Evolutionary conservation across 2,113 vertebrate genomes (phyloP).

Genomic region (Notarius lentiginosus): DNA sequence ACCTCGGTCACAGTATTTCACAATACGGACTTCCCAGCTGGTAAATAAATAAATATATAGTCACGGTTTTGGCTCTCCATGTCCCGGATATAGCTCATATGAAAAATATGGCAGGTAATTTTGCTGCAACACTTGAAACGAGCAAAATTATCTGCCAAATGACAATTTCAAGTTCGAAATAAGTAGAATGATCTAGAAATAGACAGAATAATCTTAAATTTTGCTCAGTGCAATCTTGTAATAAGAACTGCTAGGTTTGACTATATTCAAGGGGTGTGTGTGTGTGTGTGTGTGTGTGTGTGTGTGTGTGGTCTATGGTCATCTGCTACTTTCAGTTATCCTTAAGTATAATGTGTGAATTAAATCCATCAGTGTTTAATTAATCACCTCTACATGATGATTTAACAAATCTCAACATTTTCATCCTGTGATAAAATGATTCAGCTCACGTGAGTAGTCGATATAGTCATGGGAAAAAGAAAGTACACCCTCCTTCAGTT

Average conservation of each 20-base stretch:
- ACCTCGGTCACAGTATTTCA: too few species aligned
- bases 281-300: too few species aligned
- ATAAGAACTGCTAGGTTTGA: background rate
- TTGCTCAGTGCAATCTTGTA: background rate
- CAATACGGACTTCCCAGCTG: too few species aligned
- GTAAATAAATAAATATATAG: too few species aligned
- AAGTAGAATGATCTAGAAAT: background rate
- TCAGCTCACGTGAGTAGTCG: background rate
- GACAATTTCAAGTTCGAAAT: too few species aligned
- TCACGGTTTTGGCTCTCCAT: too few species aligned
- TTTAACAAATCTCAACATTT: background rate
- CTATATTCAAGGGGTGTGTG: background rate
- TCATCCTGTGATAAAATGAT: background rate
- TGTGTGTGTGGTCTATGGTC: too few species aligned
- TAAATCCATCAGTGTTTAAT: background rate
- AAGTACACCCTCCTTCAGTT: background rate
- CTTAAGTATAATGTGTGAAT: background rate
- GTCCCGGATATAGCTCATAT: too few species aligned
- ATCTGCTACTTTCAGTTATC: too few species aligned
- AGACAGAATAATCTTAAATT: background rate
- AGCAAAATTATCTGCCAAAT: too few species aligned
- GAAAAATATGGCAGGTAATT: background rate
- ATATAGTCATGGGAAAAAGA: background rate
- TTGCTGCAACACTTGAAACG: background rate
- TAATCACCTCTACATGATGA: background rate